Evolutionary conservation across 2,888 invertebrate species (phyloP).

Genomic region (Synergus itoensis): DNA sequence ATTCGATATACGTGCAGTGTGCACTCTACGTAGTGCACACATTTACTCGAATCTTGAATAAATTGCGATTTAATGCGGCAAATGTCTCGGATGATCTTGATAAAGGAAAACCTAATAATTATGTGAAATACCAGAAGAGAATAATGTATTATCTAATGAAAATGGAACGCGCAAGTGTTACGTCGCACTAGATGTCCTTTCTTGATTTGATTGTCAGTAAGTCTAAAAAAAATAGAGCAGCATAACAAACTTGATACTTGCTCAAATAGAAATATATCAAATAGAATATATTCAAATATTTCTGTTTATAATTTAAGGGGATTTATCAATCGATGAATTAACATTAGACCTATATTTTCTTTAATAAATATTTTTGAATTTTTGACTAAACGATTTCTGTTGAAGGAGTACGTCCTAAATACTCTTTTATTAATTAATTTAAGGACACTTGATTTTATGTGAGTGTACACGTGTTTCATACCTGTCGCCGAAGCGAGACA

Average conservation of each 20-base stretch:
- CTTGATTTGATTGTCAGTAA: conserved; percentile 2
- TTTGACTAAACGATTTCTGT: not conserved
- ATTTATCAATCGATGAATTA: not conserved
- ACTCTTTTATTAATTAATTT: not conserved
- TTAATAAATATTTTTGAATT: not conserved
- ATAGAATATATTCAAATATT: not conserved
- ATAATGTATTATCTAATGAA: not conserved
- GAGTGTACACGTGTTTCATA: conserved; percentile 10
- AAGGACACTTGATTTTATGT: not conserved
- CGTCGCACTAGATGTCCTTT: conserved; percentile 1
- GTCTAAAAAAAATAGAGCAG: not conserved
- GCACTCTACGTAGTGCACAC: not conserved
- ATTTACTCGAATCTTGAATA: not conserved
- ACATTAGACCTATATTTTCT: not conserved
- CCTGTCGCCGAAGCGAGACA: not conserved
- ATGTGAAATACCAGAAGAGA: not conserved
- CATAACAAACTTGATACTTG: too few relatives aligned
- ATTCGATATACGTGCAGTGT: too few relatives aligned
- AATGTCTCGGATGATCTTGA: not conserved
- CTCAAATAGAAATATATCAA: not conserved
- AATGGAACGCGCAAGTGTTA: not conserved
- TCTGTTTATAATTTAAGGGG: not conserved
- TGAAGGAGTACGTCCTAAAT: not conserved
- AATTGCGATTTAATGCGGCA: not conserved
- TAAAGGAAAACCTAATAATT: not conserved